Conservation (phyloP, 2,113 vertebrate genomes). For the Brachyhypopomus gauderio region DNA sequence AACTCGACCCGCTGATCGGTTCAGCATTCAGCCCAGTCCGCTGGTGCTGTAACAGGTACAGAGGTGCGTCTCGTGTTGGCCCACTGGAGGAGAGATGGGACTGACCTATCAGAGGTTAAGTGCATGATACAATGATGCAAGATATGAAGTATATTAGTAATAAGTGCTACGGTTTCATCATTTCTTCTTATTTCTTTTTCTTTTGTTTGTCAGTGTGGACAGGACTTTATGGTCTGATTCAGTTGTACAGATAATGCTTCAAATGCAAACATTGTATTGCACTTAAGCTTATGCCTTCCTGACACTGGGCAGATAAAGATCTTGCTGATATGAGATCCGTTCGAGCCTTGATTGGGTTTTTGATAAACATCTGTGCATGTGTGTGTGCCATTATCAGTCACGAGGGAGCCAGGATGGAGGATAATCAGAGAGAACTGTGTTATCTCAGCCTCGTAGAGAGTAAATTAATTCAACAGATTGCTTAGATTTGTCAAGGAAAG, state of each 20-base stretch:
- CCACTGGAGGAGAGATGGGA: no score
- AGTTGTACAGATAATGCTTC: constrained; percentile 57
- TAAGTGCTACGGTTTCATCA: no score
- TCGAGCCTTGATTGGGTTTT: constrained; percentile 9
- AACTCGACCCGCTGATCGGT: no score
- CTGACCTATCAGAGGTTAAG: no score
- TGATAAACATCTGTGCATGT: constrained; percentile 17
- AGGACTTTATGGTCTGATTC: constrained; percentile 71
- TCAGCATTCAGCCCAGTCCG: no score
- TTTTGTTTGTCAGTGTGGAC: constrained; percentile 44
- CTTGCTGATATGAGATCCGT: background rate
- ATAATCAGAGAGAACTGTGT: constrained; percentile 20
- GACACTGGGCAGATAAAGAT: background rate
- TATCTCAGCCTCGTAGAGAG: constrained; percentile 4
- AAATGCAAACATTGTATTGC: constrained; percentile 60
- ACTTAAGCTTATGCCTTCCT: constrained; percentile 44
- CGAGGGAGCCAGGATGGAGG: background rate
- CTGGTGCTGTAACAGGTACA: no score
- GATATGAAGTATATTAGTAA: no score
- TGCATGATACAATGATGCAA: no score
- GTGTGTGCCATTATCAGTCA: background rate
- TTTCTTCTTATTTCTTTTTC: constrained; percentile 46
- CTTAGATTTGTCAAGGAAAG: constrained; percentile 17
- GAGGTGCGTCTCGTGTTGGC: no score
- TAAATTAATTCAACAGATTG: constrained; percentile 32